Evolutionary conservation across 2,888 invertebrate genomes (phyloP).

Genomic region (Polyommatus iphigenia): DNA sequence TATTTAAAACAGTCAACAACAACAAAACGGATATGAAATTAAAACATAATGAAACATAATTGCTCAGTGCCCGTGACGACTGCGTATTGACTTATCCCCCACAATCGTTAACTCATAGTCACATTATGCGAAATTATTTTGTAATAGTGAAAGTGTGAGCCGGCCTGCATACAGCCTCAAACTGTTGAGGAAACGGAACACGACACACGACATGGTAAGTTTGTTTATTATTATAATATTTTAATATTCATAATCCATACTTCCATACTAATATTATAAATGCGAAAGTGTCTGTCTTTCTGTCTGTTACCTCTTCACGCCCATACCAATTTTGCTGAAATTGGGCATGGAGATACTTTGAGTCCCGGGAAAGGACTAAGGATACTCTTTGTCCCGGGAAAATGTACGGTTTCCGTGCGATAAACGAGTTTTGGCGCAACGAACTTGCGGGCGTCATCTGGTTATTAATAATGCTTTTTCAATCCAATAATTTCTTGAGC

Average conservation of each 20-base stretch:
- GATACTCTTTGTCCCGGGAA: too few relatives aligned
- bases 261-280: too few relatives aligned
- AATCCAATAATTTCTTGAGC: too few relatives aligned
- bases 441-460: too few relatives aligned
- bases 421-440: too few relatives aligned
- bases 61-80: slow-evolving; percentile 10
- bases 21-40: not conserved
- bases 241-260: not conserved
- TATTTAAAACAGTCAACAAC: not conserved
- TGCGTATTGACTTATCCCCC: not conserved
- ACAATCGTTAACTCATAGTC: slow-evolving; percentile 32
- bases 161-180: slow-evolving; percentile 40
- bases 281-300: too few relatives aligned
- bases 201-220: slow-evolving; percentile 67
- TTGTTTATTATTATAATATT: slow-evolving; percentile 27
- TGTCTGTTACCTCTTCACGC: too few relatives aligned
- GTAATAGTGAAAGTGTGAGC: slow-evolving; percentile 47
- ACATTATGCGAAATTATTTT: slow-evolving; percentile 35
- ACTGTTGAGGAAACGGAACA: slow-evolving; percentile 50
- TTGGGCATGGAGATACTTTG: too few relatives aligned
- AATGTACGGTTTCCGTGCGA: too few relatives aligned
- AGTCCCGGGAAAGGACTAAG: too few relatives aligned
- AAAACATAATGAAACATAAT: not conserved
- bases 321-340: too few relatives aligned
- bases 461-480: too few relatives aligned